Evolutionary conservation across 2,113 vertebrate species (phyloP).

Genomic region (Entelurus aequoreus): DNA sequence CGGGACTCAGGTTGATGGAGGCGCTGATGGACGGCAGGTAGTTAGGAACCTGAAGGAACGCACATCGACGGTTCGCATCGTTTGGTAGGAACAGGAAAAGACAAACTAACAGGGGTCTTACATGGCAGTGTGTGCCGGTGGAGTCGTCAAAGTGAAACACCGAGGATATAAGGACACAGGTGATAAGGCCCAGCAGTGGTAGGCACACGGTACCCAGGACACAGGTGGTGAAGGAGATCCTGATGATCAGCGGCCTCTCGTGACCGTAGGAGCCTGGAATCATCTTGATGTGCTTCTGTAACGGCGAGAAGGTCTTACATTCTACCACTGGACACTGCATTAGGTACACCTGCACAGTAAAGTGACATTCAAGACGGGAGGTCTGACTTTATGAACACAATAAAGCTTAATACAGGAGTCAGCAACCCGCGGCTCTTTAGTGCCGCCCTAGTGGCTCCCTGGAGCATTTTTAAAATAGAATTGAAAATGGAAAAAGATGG

Average conservation of each 20-base stretch:
- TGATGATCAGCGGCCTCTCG: constrained; percentile 55
- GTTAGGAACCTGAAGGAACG: constrained; percentile 59
- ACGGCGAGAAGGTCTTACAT: not conserved
- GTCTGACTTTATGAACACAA: too few species aligned
- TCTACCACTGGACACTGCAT: not conserved
- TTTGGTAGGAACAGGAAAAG: too few species aligned
- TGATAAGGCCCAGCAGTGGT: constrained; percentile 56
- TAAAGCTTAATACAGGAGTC: too few species aligned
- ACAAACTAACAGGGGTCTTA: constrained; percentile 11
- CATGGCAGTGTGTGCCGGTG: constrained; percentile 64
- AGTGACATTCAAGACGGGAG: not conserved
- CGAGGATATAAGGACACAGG: constrained; percentile 60
- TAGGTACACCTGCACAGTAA: not conserved
- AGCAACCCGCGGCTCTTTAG: too few species aligned
- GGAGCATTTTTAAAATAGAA: too few species aligned
- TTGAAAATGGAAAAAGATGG: too few species aligned
- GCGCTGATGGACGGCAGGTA: constrained; percentile 68
- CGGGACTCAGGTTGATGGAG: constrained; percentile 63
- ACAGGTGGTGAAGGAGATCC: constrained; percentile 48
- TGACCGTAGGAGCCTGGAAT: constrained; percentile 36
- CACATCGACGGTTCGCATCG: not conserved
- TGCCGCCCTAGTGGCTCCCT: too few species aligned
- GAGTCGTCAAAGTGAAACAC: constrained; percentile 63
- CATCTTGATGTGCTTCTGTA: constrained; percentile 38
- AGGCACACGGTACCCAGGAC: constrained; percentile 49